These are phyloP conservation scores for Micromys minutus DNA, from an alignment of 2,113 vertebrate genomes.

Conservation along the genomic window DNA sequence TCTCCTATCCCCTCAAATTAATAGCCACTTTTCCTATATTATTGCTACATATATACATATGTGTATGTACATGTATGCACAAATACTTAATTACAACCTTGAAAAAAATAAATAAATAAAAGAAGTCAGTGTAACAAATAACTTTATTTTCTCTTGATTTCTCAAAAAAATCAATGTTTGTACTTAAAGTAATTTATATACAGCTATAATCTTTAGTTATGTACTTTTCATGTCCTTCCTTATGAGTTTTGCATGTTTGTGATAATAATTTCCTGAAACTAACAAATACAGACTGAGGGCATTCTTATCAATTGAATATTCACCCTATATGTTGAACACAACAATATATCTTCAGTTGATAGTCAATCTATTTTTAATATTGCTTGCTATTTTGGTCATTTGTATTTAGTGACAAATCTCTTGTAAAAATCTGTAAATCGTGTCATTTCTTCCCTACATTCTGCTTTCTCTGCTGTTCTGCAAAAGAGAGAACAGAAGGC, in stretches of 20 bases:
- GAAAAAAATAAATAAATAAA: too few species aligned
- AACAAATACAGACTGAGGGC: not conserved
- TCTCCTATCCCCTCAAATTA: too few species aligned
- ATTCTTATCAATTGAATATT: not conserved
- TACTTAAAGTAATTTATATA: not conserved
- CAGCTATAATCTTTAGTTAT: too few species aligned
- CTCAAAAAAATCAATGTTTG: not conserved
- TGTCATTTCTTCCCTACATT: not conserved
- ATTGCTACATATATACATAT: too few species aligned
- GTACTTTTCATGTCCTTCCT: not conserved
- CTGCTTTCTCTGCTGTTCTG: not conserved
- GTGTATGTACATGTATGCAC: too few species aligned
- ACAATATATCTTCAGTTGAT: not conserved
- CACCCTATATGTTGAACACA: not conserved
- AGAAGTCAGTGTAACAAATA: not conserved
- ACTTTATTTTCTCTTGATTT: not conserved
- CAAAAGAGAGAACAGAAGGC: too few species aligned
- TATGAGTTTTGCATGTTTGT: not conserved
- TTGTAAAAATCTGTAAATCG: not conserved
- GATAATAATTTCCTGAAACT: not conserved
- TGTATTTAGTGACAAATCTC: not conserved
- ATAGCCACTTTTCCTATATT: too few species aligned
- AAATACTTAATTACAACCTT: too few species aligned
- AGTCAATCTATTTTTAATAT: not conserved
- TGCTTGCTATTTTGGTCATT: not conserved